Conservation (phyloP, 2,888 invertebrate species). For the Eristalis tenax region DNA sequence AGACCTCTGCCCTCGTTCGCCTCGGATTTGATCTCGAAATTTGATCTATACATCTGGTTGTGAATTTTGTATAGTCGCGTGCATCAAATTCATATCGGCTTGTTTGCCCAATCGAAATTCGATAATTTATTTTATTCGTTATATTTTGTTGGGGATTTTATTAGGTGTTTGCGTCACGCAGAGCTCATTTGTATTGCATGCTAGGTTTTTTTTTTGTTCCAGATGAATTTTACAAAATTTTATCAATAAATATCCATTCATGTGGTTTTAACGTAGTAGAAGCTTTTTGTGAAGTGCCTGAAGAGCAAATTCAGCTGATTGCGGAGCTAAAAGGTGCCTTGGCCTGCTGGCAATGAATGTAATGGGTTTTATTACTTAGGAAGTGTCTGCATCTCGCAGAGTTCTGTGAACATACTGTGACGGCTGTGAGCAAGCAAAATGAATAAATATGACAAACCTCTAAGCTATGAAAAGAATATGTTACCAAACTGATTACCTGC, state of each 20-base stretch:
- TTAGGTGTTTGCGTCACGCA: not conserved
- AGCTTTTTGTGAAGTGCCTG: no score
- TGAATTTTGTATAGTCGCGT: not conserved
- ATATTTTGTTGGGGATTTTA: not conserved
- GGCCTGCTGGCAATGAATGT: no score
- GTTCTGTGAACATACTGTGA: no score
- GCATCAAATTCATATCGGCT: not conserved
- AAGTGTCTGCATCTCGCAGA: no score
- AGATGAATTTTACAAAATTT: not conserved
- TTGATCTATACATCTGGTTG: not conserved
- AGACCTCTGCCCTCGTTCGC: not conserved
- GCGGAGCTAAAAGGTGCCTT: no score
- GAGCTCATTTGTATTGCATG: not conserved
- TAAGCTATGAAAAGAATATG: no score
- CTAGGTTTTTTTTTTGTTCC: not conserved
- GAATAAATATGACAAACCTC: no score
- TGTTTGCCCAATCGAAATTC: not conserved
- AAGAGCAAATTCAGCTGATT: no score
- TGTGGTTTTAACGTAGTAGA: not conserved
- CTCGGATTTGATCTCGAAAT: not conserved
- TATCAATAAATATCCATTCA: not conserved
- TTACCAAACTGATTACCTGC: no score
- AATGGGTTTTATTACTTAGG: no score
- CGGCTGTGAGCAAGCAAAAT: no score
- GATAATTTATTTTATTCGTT: not conserved